Percentiles rank a stretch among this genome's conserved stretches.
phyloP scores from a whole-genome alignment of 1,140 invertebrate genomes.

The Saxidomus purpurata region DNA sequence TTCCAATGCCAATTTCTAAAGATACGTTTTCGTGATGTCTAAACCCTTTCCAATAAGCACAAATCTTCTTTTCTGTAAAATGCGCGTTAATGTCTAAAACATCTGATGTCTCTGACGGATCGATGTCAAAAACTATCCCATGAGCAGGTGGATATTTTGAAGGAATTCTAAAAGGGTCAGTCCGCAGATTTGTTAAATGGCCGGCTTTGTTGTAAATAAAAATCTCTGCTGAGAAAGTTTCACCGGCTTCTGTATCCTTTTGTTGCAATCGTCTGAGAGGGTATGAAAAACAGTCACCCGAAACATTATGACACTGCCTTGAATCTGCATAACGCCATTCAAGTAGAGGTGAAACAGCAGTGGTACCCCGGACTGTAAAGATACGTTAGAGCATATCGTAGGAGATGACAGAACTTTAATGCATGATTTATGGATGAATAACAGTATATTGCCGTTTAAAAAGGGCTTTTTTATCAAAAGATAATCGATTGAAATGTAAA shows the following conservation, averaged over 20 bases:
- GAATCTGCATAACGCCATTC: constrained; percentile 17
- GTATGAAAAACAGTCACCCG: background rate
- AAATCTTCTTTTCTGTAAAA: constrained; percentile 18
- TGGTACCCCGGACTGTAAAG: background rate
- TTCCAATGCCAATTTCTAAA: background rate
- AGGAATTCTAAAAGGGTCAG: background rate
- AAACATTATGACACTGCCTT: background rate
- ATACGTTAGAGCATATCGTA: too few relatives aligned
- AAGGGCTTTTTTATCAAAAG: too few relatives aligned
- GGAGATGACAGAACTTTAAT: too few relatives aligned
- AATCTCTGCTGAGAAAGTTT: background rate
- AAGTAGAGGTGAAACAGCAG: background rate
- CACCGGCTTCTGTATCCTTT: background rate
- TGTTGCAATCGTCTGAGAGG: background rate
- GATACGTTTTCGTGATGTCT: constrained; percentile 9
- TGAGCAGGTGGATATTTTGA: background rate
- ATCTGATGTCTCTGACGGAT: background rate
- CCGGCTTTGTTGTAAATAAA: constrained; percentile 26
- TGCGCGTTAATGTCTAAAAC: background rate
- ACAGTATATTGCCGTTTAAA: too few relatives aligned
- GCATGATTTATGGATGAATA: too few relatives aligned
- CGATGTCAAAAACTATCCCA: constrained; percentile 3
- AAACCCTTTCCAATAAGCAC: background rate
- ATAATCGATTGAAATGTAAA: too few relatives aligned
- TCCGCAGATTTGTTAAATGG: background rate